Evolutionary conservation across 35 echinoderm and acorn worm species (phyloP), one percentile per base, ranked within the genome.

Genomic region (Heliocidaris erythrogramma): DNA sequence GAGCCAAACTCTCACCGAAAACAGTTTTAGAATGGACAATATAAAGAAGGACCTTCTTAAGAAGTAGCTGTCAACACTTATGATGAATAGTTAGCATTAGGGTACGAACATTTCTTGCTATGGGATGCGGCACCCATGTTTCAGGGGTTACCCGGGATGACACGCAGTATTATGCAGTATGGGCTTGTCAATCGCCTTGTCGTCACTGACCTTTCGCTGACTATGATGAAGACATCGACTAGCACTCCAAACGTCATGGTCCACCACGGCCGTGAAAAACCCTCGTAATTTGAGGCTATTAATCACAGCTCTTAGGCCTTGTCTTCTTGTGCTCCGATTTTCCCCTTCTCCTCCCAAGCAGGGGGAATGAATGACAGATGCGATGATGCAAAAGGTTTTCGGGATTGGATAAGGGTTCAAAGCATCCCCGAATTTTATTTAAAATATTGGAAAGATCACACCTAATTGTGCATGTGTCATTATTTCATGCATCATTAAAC

Each of bases 281-380:
- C 9, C 87, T 89, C 11, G 32, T 89, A 89, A 89, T 89, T 89
- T n/a, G 87, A 89, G 47, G 87, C 32, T 89, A 89, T 89, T 89
- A 89, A 89, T 89, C 87, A 89, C 87, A 89, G 47, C 87, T 89
- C 30, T 7, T 8, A 78, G 60, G 65, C 65, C 27, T n/a, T 56
- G 14, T 78, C 65, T 78, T 7, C 87, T 89, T n/a, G 16, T 89
- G 30, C 87, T 89, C 85, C 21, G n/a, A 18, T 32, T 89, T 42
- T 32, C 47, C 87, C 87, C 24, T 48, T 21, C 31, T 56, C 10
- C 52, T 56, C 85, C 31, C 87, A 89, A 47, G 87, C 87, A 48
- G 87, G 32, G 21, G 31, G 31, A 86, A 86, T n/a, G 31, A 56
- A 78, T 78, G 65, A 78, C 65, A 78, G 65, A 78, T 78, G 65